A percentile compares a stretch with the other conserved stretches of the same genome.
Evolutionary conservation across 2,888 invertebrate species (phyloP).

Genomic region (Dryocosmus kuriphilus): DNA sequence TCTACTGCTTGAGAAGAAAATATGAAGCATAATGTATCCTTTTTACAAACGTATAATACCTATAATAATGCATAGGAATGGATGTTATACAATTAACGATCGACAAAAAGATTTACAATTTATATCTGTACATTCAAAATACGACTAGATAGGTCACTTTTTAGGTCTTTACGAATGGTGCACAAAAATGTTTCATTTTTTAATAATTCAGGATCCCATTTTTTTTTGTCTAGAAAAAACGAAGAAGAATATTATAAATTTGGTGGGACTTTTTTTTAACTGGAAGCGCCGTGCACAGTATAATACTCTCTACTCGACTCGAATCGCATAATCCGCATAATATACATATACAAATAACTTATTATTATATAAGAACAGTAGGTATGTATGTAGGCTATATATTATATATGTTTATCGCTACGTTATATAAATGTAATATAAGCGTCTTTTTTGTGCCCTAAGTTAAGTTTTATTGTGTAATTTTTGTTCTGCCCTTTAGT

Average conservation of each 20-base stretch:
- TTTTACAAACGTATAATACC: constrained; percentile 38
- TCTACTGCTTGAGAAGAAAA: constrained; percentile 39
- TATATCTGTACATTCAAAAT: constrained; percentile 36
- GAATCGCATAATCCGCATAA: constrained; percentile 51
- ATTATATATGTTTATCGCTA: constrained; percentile 50
- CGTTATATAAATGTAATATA: constrained; percentile 59
- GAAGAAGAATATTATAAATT: constrained; percentile 6
- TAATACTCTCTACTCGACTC: constrained; percentile 52
- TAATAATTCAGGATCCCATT: not conserved
- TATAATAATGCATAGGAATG: constrained; percentile 33
- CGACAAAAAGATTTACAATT: constrained; percentile 14
- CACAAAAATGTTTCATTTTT: not conserved
- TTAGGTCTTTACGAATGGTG: not conserved
- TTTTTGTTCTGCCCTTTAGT: constrained; percentile 29
- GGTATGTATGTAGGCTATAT: constrained; percentile 53
- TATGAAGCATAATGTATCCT: constrained; percentile 31
- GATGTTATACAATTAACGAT: constrained; percentile 26
- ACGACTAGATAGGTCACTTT: constrained; percentile 21
- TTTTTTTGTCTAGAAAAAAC: not conserved
- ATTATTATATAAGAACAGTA: constrained; percentile 49
- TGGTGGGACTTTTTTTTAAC: constrained; percentile 10
- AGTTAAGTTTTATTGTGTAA: constrained; percentile 64
- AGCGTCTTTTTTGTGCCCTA: constrained; percentile 68
- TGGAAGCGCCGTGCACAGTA: constrained; percentile 52
- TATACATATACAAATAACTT: constrained; percentile 46